These are phyloP conservation scores for Liodrosophila aerea DNA, from an alignment of 2,888 invertebrate genomes.

Conservation along the genomic window DNA sequence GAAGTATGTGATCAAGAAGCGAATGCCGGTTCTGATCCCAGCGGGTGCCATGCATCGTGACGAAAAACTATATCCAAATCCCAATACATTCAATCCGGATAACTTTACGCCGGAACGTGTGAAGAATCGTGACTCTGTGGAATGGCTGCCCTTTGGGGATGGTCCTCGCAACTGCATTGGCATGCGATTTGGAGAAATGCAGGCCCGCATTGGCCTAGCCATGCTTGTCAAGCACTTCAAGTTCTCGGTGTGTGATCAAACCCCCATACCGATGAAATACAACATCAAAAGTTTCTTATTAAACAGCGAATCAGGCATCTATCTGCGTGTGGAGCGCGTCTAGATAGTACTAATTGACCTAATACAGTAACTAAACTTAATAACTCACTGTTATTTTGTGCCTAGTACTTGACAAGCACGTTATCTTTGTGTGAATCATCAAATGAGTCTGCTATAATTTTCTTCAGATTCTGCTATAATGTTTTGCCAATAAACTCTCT, in stretches of 20 bases:
- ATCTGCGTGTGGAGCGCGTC: conserved; percentile 29
- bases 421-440: too few species aligned
- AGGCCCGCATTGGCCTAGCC: conserved; percentile 63
- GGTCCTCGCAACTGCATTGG: conserved; percentile 79
- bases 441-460: not conserved
- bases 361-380: not conserved
- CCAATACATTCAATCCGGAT: conserved; percentile 85
- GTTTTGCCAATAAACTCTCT: not conserved
- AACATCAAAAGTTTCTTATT: conserved; percentile 23
- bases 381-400: conserved; percentile 1
- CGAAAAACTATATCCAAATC: conserved; percentile 83
- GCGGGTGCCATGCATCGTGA: conserved; percentile 84
- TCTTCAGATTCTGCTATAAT: not conserved
- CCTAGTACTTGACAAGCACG: conserved; percentile 1
- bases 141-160: too few species aligned
- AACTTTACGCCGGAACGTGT: conserved; percentile 84
- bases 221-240: conserved; percentile 63
- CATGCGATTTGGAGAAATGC: conserved; percentile 76
- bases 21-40: conserved; percentile 53
- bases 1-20: conserved; percentile 83
- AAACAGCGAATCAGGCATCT: conserved; percentile 38
- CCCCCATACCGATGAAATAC: conserved; percentile 43
- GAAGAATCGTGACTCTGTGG: conserved; percentile 81
- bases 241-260: conserved; percentile 56
- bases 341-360: conserved; percentile 3